Evolutionary conservation across 2,797 vertebrate species (phyloP).

Genomic region (Enteromius argenteus): DNA sequence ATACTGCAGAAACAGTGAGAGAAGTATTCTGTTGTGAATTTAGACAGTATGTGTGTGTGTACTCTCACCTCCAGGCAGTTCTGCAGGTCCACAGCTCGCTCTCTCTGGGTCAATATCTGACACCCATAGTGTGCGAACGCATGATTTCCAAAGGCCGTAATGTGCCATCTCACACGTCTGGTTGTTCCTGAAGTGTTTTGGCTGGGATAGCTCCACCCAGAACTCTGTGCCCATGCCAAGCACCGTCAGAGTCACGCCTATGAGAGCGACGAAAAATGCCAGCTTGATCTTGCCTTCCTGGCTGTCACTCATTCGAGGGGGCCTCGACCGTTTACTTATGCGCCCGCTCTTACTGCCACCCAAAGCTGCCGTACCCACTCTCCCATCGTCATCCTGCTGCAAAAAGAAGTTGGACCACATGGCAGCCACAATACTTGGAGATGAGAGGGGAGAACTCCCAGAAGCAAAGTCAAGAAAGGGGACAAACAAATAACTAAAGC

Average conservation of each 20-base stretch:
- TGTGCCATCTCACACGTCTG: slow-evolving; percentile 86
- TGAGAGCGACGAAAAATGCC: slow-evolving; percentile 82
- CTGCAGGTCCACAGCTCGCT: slow-evolving; percentile 86
- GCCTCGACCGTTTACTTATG: slow-evolving; percentile 67
- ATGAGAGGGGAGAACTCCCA: background rate
- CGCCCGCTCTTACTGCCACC: slow-evolving; percentile 68
- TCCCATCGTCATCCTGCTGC: slow-evolving; percentile 83
- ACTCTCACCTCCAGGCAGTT: slow-evolving; percentile 89
- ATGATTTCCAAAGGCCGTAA: slow-evolving; percentile 91
- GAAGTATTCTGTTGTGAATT: background rate
- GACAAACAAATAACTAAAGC: background rate
- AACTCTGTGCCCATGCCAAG: slow-evolving; percentile 91
- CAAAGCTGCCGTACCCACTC: slow-evolving; percentile 69
- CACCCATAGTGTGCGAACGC: slow-evolving; percentile 85
- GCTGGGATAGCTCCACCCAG: slow-evolving; percentile 90
- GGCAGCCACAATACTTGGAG: slow-evolving; percentile 14
- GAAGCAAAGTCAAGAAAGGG: slow-evolving; percentile 8
- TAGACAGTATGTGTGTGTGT: slow-evolving; percentile 14
- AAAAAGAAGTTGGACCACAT: slow-evolving; percentile 92
- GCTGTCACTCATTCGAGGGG: slow-evolving; percentile 81
- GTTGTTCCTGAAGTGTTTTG: slow-evolving; percentile 82
- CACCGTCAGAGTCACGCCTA: slow-evolving; percentile 87
- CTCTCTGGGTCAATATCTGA: slow-evolving; percentile 84
- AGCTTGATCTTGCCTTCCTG: slow-evolving; percentile 89
- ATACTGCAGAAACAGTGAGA: background rate